phyloP scores from a whole-genome alignment of 2,888 invertebrate species.

The Flexamia atlantica region DNA sequence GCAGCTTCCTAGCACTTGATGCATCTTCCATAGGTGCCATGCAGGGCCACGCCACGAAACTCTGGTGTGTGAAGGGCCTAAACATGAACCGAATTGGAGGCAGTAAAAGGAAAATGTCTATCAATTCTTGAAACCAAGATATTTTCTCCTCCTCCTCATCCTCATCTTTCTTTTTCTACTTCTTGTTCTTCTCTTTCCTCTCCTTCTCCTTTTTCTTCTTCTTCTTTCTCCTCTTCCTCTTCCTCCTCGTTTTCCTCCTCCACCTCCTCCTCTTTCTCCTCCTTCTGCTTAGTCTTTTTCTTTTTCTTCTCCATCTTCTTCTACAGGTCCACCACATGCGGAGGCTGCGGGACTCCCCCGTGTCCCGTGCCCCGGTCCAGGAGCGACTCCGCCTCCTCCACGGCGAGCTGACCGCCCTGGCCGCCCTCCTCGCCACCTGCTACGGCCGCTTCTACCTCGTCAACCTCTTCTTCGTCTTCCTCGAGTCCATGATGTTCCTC shows the following conservation, averaged over 20 bases:
- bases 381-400: constrained; percentile 49
- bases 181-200: too few relatives aligned
- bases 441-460: constrained; percentile 59
- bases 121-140: too few relatives aligned
- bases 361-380: neutral
- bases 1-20: too few relatives aligned
- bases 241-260: constrained; percentile 34
- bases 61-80: too few relatives aligned
- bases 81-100: too few relatives aligned
- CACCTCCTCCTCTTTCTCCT: constrained; percentile 43
- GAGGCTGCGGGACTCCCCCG: neutral
- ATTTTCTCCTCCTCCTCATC: too few relatives aligned
- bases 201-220: neutral
- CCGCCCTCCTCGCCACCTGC: neutral
- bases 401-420: constrained; percentile 31
- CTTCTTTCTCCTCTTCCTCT: too few relatives aligned
- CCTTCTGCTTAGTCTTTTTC: constrained; percentile 51
- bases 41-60: too few relatives aligned
- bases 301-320: constrained; percentile 38
- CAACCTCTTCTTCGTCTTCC: constrained; percentile 59
- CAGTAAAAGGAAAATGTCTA: too few relatives aligned
- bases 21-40: too few relatives aligned
- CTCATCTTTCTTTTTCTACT: too few relatives aligned
- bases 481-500: constrained; percentile 58
- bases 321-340: constrained; percentile 13